Evolutionary conservation across 2,797 vertebrate species (phyloP), one percentile per base, ranked within the genome.

Genomic region (Coregonus suidteri): DNA sequence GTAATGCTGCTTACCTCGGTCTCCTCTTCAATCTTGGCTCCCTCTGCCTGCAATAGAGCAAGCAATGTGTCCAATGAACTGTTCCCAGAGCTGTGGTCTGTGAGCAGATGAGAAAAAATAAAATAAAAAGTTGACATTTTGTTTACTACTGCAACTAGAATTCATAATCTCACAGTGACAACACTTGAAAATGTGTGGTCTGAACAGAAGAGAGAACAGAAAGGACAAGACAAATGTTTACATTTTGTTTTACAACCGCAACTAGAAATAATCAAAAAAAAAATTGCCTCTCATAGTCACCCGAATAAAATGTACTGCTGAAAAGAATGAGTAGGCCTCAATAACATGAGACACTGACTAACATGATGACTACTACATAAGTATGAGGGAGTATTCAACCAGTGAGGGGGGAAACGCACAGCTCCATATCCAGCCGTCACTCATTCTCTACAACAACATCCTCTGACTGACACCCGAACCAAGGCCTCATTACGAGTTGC

Each of bases 1-100:
- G 41, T 47, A 47, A 47, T n/a, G 68, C 71, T 4, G 67, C 92
- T 92, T 92, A 99, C 98, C 96, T 99, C 98, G 0, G 98, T 99
- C 91, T 99, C 98, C 76, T 99, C 98, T 84, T 99, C 98, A 35
- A 99, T 97, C 91, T 99, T 98, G 6, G 98, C 98, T 84, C 98
- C 98, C 87, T 99, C 98, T 0, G 98, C 89, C 90, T 99, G 98
- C 76, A 99, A 96, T 59, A 99, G 93, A 0, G 98, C 98, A 31
- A 99, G 90, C 77, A 99, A 85, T 0, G 94, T 97, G 91, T 99
- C 98, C 93, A 99, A 86, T 1, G 97, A 97, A 34, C 94, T 93
- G 9, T 90, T 96, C 74, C 94, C 96, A 47, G 97, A 96, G 81
- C 93, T 96, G 81, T 96, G 94, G 83, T 99, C 98, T 99, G 92